Percentiles rank a stretch among this genome's conserved stretches.
Conservation (phyloP, 2,888 invertebrate species). For the Halictus quadricinctus region DNA sequence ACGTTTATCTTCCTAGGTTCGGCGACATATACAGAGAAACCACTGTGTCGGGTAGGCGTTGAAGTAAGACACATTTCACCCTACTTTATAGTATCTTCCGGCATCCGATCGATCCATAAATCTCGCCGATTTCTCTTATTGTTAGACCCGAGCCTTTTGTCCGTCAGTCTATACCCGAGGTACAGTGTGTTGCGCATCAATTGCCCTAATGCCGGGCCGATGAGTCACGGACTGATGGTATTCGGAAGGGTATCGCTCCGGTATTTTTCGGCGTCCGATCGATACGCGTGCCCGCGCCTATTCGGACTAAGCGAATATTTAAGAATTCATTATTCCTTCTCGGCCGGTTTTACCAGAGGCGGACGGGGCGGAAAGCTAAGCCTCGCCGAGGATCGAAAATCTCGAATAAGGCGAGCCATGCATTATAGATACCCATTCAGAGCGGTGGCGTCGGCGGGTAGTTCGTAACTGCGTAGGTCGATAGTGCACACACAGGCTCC, state of each 20-base stretch:
- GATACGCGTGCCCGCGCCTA: constrained; percentile 45
- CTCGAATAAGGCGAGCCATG: constrained; percentile 74
- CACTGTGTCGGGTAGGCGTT: too few relatives aligned
- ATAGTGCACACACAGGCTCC: constrained; percentile 55
- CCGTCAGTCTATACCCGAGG: neutral
- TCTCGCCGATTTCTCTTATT: neutral
- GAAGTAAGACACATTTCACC: too few relatives aligned
- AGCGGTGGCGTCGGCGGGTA: constrained; percentile 60
- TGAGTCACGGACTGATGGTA: neutral
- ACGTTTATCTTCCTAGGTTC: too few relatives aligned
- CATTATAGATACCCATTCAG: constrained; percentile 78
- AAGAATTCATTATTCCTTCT: constrained; percentile 70
- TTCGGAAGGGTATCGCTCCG: constrained; percentile 33
- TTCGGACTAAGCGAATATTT: constrained; percentile 67
- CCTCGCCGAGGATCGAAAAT: constrained; percentile 74
- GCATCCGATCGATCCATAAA: neutral
- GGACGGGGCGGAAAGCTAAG: constrained; percentile 60
- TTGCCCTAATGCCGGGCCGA: neutral
- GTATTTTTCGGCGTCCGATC: constrained; percentile 41
- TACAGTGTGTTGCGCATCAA: neutral
- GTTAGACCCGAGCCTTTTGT: neutral
- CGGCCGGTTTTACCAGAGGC: constrained; percentile 43
- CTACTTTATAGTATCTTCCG: too few relatives aligned
- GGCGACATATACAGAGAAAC: too few relatives aligned
- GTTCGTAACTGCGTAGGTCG: constrained; percentile 68